These are phyloP conservation scores for Linnaemya tessellans DNA, from an alignment of 2,888 invertebrate genomes.

Conservation along the genomic window DNA sequence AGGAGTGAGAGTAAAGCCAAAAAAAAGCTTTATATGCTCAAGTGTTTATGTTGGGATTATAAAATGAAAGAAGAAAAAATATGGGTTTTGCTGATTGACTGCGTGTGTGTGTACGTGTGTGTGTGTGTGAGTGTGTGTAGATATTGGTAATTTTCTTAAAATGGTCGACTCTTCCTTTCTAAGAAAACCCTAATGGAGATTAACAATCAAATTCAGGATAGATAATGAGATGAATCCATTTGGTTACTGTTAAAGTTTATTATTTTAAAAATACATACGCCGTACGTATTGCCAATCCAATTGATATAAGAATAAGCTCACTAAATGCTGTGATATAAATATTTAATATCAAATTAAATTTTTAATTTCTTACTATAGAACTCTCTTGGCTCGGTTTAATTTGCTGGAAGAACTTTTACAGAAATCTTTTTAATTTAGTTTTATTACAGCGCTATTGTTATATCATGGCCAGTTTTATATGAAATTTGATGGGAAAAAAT, in stretches of 20 bases:
- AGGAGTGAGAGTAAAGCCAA: conserved; percentile 59
- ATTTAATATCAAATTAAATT: background rate
- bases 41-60: conserved; percentile 65
- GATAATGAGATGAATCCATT: background rate
- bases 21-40: conserved; percentile 60
- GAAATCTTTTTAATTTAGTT: conserved; percentile 25
- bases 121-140: background rate
- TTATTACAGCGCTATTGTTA: conserved; percentile 46
- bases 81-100: background rate
- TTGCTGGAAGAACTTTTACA: background rate
- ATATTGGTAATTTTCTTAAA: conserved; percentile 54
- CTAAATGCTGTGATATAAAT: background rate
- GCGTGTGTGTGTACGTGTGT: background rate
- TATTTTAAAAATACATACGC: background rate
- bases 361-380: background rate
- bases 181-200: conserved; percentile 26
- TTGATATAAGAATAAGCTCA: background rate
- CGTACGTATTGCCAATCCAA: background rate
- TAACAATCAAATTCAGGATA: background rate
- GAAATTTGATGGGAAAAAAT: conserved; percentile 66
- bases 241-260: background rate
- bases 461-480: conserved; percentile 61
- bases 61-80: background rate
- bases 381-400: background rate
- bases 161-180: conserved; percentile 50